Evolutionary conservation across 2,113 vertebrate species (phyloP).

Genomic region (Erythrocebus patas): DNA sequence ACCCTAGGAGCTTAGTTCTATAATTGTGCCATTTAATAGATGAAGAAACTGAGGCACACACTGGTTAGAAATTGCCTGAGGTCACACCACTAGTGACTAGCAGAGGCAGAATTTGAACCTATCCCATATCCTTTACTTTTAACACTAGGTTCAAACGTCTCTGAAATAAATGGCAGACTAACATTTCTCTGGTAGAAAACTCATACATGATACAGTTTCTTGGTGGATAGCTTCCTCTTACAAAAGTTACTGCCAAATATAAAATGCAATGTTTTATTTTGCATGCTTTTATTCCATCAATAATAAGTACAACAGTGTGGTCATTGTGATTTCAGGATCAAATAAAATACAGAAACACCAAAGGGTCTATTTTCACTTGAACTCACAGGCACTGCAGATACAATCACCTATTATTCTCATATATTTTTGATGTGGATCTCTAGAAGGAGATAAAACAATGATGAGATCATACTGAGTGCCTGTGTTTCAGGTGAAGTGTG

Average conservation of each 20-base stretch:
- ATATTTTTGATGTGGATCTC: not conserved
- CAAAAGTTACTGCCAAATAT: not conserved
- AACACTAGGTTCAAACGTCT: not conserved
- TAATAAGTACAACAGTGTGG: not conserved
- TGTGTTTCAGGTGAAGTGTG: not conserved
- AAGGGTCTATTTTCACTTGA: not conserved
- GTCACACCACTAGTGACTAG: not conserved
- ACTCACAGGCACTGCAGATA: not conserved
- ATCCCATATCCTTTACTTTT: not conserved
- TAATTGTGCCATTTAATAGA: not conserved
- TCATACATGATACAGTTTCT: not conserved
- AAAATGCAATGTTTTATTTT: conserved; percentile 17
- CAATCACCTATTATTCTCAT: not conserved
- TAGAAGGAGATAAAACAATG: not conserved
- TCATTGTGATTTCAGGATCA: not conserved
- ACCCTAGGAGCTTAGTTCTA: not conserved
- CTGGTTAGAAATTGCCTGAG: not conserved
- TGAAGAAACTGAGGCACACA: not conserved
- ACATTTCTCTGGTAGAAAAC: not conserved
- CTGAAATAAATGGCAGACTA: not conserved
- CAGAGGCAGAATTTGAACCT: not conserved
- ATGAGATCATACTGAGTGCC: not conserved
- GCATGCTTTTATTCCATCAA: not conserved
- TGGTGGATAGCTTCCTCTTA: not conserved
- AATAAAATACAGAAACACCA: not conserved